Percentiles rank a stretch among this genome's conserved stretches.
These are phyloP conservation scores for Pseudorhiza aurosa DNA, from an alignment of 30 jellyfish, hydroid and myxozoan genomes.

Conservation along the genomic window DNA sequence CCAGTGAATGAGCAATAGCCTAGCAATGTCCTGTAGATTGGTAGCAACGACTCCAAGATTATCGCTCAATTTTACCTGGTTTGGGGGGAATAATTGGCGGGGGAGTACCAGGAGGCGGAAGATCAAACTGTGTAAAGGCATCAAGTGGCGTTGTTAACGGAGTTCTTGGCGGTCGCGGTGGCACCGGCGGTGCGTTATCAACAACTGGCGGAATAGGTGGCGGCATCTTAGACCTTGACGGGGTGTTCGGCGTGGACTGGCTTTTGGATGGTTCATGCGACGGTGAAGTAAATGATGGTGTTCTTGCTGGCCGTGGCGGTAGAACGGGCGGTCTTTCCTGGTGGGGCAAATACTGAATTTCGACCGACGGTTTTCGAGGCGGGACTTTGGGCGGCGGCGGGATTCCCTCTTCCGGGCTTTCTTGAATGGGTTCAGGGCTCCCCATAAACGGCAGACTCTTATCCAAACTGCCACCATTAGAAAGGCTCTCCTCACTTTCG, in stretches of 20 bases:
- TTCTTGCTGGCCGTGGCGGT: slow-evolving; percentile 76
- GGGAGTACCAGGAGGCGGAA: slow-evolving; percentile 82
- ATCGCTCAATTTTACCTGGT: slow-evolving; percentile 55
- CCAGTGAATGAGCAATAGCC: no score
- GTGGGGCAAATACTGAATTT: background rate
- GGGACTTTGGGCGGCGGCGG: slow-evolving; percentile 79
- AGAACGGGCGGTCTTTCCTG: slow-evolving; percentile 42
- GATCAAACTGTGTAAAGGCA: slow-evolving; percentile 45
- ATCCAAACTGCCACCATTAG: slow-evolving; percentile 49
- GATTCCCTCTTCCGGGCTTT: slow-evolving; percentile 21
- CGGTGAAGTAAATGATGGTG: slow-evolving; percentile 11
- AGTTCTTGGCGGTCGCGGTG: slow-evolving; percentile 86
- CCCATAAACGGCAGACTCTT: background rate
- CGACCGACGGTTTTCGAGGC: slow-evolving; percentile 56
- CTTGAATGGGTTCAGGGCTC: slow-evolving; percentile 49
- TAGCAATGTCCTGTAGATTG: no score
- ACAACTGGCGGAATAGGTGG: slow-evolving; percentile 51
- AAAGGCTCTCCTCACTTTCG: slow-evolving; percentile 38
- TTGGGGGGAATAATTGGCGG: slow-evolving; percentile 88
- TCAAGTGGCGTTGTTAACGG: slow-evolving; percentile 61
- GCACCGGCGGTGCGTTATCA: slow-evolving; percentile 77
- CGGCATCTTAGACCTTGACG: slow-evolving; percentile 21
- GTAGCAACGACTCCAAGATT: no score
- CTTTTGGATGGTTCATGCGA: slow-evolving; percentile 23
- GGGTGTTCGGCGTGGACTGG: slow-evolving; percentile 23